These are phyloP conservation scores for Tetragonula carbonaria DNA, from an alignment of 2,888 invertebrate genomes.

Conservation along the genomic window DNA sequence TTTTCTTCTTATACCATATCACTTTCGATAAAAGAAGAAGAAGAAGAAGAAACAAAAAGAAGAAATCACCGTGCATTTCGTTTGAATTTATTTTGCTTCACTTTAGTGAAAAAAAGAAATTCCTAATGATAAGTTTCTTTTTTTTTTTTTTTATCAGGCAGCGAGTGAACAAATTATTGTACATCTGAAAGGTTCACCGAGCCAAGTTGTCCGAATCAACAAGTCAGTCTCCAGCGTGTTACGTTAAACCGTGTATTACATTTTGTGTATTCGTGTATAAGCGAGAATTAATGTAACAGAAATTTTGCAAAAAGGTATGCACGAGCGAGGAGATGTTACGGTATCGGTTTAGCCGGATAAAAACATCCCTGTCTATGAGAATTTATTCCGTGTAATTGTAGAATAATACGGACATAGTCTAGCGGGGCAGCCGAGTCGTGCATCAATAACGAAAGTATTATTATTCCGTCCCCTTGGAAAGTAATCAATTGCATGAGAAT, in stretches of 20 bases:
- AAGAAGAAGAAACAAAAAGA: background rate
- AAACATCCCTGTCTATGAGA: background rate
- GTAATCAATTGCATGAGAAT: conserved; percentile 41
- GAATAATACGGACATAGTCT: background rate
- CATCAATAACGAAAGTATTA: conserved; percentile 33
- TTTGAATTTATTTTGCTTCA: no score
- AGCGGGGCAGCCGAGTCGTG: background rate
- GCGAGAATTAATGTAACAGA: background rate
- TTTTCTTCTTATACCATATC: background rate
- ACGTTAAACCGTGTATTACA: background rate
- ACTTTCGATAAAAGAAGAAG: no score
- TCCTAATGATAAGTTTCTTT: no score
- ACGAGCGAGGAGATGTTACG: background rate
- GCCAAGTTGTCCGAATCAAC: no score
- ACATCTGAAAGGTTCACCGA: no score
- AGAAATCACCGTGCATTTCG: background rate
- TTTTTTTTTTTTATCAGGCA: no score
- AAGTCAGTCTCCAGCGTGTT: background rate
- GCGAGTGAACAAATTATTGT: no score
- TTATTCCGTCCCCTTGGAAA: conserved; percentile 19
- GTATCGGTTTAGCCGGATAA: background rate
- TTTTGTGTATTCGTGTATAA: background rate
- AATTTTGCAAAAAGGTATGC: background rate
- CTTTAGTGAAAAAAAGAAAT: no score
- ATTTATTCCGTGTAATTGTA: conserved; percentile 14